Evolutionary conservation across 2,797 vertebrate genomes (phyloP).

Genomic region (Melanotaenia parkinsoni): DNA sequence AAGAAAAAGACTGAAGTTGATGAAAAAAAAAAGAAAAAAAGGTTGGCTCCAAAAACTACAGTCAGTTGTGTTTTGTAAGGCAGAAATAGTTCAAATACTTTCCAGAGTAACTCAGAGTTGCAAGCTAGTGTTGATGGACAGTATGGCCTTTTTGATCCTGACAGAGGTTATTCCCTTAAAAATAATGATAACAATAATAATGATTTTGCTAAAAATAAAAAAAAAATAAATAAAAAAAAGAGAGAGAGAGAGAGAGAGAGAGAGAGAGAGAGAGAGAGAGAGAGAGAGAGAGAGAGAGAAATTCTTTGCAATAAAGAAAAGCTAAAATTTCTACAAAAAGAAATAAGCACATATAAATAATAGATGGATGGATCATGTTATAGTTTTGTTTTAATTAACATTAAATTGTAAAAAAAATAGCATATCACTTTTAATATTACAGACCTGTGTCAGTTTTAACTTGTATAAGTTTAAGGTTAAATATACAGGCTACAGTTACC

Average conservation of each 20-base stretch:
- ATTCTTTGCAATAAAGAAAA: no score
- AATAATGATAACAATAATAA: not conserved
- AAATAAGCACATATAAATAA: no score
- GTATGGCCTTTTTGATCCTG: not conserved
- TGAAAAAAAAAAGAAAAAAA: not conserved
- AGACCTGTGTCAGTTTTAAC: no score
- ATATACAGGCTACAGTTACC: not conserved
- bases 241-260: not conserved
- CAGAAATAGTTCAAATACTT: not conserved
- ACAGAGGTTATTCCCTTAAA: not conserved
- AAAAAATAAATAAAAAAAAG: not conserved
- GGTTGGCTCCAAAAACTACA: not conserved
- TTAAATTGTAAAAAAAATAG: no score
- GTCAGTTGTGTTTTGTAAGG: not conserved
- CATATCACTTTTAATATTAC: no score
- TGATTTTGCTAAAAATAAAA: not conserved
- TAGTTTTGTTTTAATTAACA: no score
- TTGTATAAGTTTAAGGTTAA: not conserved
- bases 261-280: not conserved
- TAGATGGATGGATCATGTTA: no score
- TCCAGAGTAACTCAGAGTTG: not conserved
- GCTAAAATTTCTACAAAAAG: not conserved
- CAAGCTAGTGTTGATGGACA: not conserved
- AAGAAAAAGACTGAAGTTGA: not conserved
- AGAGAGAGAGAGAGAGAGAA: not conserved